Conservation (phyloP, 1,140 invertebrate genomes). For the Stratiolaelaps scimitus region DNA sequence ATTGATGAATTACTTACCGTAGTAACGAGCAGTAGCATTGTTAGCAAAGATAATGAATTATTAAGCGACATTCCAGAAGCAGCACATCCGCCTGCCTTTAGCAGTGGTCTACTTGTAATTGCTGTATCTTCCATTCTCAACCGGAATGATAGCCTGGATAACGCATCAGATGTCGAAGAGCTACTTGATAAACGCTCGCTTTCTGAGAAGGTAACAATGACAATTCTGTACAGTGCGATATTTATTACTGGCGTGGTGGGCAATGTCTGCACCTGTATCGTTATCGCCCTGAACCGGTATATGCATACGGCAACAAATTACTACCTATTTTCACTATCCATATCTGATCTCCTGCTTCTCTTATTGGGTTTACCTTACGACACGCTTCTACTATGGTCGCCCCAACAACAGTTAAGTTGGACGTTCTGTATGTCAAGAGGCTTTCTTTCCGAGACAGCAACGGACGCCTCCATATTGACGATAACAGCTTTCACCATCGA, state of each 20-base stretch:
- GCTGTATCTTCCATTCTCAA: too few relatives aligned
- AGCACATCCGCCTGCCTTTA: too few relatives aligned
- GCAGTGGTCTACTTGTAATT: too few relatives aligned
- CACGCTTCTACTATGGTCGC: conserved; percentile 64
- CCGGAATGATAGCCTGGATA: too few relatives aligned
- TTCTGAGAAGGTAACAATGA: conserved; percentile 40
- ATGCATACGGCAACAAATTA: conserved; percentile 46
- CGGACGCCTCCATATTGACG: conserved; percentile 80
- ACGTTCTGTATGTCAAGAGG: conserved; percentile 68
- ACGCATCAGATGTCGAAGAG: too few relatives aligned
- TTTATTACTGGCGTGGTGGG: conserved; percentile 45
- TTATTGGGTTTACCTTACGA: conserved; percentile 43
- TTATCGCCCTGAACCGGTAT: conserved; percentile 44
- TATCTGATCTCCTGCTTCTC: conserved; percentile 49
- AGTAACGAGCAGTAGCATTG: too few relatives aligned
- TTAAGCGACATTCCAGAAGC: too few relatives aligned
- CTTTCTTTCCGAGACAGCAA: conserved; percentile 71
- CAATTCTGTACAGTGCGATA: conserved; percentile 40
- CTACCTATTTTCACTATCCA: conserved; percentile 52
- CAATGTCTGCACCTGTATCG: conserved; percentile 46
- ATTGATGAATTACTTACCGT: too few relatives aligned
- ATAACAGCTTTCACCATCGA: conserved; percentile 89
- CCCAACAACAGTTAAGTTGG: too few relatives aligned
- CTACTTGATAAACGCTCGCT: too few relatives aligned
- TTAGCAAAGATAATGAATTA: too few relatives aligned